phyloP scores from a whole-genome alignment of 2,797 vertebrate species.

The Cuniculus paca region DNA sequence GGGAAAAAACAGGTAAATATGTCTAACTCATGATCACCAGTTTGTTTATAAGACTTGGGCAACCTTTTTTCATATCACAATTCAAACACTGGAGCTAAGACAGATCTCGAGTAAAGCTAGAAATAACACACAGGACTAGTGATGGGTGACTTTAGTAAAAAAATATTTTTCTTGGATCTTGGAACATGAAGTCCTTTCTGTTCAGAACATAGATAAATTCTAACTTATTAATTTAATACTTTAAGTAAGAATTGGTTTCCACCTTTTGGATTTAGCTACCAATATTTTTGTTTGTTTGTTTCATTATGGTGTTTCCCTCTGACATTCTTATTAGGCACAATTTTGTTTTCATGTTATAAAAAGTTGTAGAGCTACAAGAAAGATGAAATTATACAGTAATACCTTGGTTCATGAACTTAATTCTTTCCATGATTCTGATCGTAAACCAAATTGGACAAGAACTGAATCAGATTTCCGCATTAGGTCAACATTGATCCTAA shows the following conservation, averaged over 20 bases:
- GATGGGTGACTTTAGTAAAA: not conserved
- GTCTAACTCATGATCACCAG: not conserved
- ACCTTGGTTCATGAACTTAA: not conserved
- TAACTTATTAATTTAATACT: conserved; percentile 28
- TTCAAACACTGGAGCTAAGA: conserved; percentile 2
- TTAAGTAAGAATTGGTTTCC: conserved; percentile 32
- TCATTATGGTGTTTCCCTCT: not conserved
- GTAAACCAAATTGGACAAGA: not conserved
- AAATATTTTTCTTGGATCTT: not conserved
- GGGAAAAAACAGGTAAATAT: conserved; percentile 83
- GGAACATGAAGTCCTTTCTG: not conserved
- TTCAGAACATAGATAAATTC: not conserved
- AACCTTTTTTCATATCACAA: not conserved
- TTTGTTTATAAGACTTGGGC: not conserved
- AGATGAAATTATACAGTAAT: not conserved
- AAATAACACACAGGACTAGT: not conserved
- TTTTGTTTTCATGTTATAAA: not conserved
- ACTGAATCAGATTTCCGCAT: not conserved
- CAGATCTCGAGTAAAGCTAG: not conserved
- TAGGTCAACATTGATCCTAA: not conserved
- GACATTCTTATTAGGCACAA: not conserved
- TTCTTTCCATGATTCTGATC: not conserved
- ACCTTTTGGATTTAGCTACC: conserved; percentile 7
- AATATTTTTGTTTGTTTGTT: not conserved
- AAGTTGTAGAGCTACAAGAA: not conserved